These are phyloP conservation scores for Lathamus discolor DNA, from an alignment of 2,113 vertebrate genomes.

Conservation along the genomic window DNA sequence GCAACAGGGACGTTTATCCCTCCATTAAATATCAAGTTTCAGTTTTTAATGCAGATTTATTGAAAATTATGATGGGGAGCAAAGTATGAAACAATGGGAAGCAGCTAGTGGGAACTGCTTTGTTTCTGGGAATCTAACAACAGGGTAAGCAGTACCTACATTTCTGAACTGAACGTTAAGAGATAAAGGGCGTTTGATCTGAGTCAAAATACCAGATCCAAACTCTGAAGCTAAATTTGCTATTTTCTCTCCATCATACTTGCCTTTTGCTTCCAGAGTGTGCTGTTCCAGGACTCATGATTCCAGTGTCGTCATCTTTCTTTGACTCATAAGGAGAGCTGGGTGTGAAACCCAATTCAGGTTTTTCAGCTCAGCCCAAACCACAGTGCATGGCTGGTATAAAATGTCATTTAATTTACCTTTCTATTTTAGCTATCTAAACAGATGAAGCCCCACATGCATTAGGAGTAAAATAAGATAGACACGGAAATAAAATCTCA, in stretches of 20 bases:
- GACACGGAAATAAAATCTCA: background rate
- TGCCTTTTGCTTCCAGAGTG: background rate
- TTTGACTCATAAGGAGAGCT: background rate
- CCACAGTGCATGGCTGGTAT: background rate
- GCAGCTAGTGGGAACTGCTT: background rate
- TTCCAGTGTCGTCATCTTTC: background rate
- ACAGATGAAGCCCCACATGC: background rate
- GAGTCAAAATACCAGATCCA: background rate
- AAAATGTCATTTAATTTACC: background rate
- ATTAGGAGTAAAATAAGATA: background rate
- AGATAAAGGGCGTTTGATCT: background rate
- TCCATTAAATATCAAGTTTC: conserved; percentile 1
- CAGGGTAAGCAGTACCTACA: background rate
- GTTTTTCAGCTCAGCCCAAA: background rate
- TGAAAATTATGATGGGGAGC: background rate
- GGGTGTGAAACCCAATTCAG: background rate
- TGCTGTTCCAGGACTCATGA: background rate
- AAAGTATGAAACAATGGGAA: background rate
- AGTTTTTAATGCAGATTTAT: background rate
- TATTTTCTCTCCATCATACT: background rate
- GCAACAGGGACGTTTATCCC: background rate
- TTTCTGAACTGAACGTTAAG: background rate
- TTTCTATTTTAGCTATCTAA: background rate
- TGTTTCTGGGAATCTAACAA: background rate
- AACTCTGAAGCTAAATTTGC: background rate